Evolutionary conservation across 1,140 invertebrate species (phyloP).

Genomic region (Drosophila obscura): DNA sequence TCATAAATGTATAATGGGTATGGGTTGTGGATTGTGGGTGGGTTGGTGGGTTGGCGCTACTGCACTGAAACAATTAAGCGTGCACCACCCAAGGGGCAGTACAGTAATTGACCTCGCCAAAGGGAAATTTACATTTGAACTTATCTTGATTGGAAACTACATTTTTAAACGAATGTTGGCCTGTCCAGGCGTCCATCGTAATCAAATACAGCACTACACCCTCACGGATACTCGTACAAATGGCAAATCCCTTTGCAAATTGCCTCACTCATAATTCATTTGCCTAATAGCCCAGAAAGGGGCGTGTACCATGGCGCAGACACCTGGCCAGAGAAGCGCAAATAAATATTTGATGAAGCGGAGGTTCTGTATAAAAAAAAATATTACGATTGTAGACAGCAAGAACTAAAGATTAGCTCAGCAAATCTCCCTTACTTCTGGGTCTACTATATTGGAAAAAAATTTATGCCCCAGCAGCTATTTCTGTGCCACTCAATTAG

Average conservation of each 20-base stretch:
- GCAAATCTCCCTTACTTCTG: background rate
- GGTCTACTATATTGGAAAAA: background rate
- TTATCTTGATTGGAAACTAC: conserved; percentile 70
- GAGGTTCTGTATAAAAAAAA: background rate
- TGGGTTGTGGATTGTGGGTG: too few relatives aligned
- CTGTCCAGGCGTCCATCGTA: conserved; percentile 54
- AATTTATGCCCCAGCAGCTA: background rate
- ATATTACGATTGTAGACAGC: too few relatives aligned
- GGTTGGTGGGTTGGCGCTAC: background rate
- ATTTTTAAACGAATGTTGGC: conserved; percentile 59
- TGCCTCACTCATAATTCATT: conserved; percentile 53
- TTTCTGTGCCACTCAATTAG: background rate
- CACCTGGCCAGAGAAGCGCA: conserved; percentile 36
- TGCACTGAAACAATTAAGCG: conserved; percentile 46
- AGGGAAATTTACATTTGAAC: conserved; percentile 63
- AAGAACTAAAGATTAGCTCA: background rate
- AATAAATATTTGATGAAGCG: conserved; percentile 38
- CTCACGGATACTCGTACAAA: conserved; percentile 30
- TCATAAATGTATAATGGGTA: conserved; percentile 32
- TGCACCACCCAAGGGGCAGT: conserved; percentile 22
- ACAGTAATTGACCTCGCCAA: conserved; percentile 38
- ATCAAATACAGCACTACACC: conserved; percentile 50
- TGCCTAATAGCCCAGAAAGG: conserved; percentile 49
- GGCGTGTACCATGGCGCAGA: conserved; percentile 28
- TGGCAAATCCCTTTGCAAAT: conserved; percentile 55